phyloP scores from a whole-genome alignment of 2,888 invertebrate genomes.

The Drosophila merina region DNA sequence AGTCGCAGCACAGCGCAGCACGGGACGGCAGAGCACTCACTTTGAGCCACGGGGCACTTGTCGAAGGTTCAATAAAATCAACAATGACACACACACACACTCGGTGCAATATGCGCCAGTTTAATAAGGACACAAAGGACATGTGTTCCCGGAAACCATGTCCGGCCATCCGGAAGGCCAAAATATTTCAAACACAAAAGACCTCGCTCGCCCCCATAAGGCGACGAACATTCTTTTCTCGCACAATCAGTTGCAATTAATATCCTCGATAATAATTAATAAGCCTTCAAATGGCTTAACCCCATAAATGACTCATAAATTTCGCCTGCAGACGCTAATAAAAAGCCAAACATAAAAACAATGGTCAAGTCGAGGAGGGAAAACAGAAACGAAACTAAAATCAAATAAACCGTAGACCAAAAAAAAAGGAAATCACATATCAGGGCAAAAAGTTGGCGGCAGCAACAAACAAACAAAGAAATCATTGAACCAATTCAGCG shows the following conservation, averaged over 20 bases:
- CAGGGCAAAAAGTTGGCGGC: conserved; percentile 20
- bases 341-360: conserved; percentile 27
- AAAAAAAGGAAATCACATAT: conserved; percentile 31
- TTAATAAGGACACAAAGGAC: conserved; percentile 43
- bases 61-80: conserved; percentile 71
- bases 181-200: conserved; percentile 51
- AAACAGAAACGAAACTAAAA: conserved; percentile 41
- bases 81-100: conserved; percentile 39
- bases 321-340: conserved; percentile 27
- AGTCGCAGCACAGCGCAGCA: background rate
- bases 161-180: conserved; percentile 17
- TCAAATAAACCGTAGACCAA: conserved; percentile 48
- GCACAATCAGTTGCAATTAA: conserved; percentile 27
- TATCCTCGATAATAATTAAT: conserved; percentile 32
- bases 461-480: conserved; percentile 59
- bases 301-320: conserved; percentile 50
- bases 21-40: conserved; percentile 31
- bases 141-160: conserved; percentile 22
- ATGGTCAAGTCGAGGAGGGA: conserved; percentile 1
- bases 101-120: conserved; percentile 8
- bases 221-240: background rate
- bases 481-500: conserved; percentile 80
- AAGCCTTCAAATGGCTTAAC: conserved; percentile 27
- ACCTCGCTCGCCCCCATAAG: background rate
- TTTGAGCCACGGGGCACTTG: conserved; percentile 58